These are phyloP conservation scores for Brachyopa scutellaris DNA, from an alignment of 2,888 invertebrate species.

Conservation along the genomic window DNA sequence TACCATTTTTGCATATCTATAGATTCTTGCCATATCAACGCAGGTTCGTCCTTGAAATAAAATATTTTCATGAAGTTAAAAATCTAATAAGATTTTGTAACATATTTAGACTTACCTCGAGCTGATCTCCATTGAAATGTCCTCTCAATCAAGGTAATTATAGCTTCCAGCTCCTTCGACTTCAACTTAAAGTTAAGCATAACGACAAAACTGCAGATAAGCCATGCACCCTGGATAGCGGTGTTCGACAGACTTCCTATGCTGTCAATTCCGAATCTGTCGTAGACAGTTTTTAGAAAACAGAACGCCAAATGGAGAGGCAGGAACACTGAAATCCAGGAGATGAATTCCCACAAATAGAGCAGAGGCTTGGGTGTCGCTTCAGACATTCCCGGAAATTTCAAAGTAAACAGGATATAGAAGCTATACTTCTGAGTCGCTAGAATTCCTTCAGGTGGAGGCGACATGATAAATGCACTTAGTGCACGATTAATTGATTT, in stretches of 20 bases:
- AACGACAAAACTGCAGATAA: neutral
- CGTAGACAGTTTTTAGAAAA: slow-evolving; percentile 21
- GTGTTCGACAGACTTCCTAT: slow-evolving; percentile 10
- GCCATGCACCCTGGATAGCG: slow-evolving; percentile 9
- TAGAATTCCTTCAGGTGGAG: slow-evolving; percentile 18
- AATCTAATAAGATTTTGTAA: no score
- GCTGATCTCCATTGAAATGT: slow-evolving; percentile 32
- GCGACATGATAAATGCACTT: slow-evolving; percentile 9
- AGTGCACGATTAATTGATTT: neutral
- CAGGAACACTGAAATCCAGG: slow-evolving; percentile 25
- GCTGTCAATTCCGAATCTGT: neutral
- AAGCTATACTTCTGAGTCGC: slow-evolving; percentile 14
- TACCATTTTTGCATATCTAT: no score
- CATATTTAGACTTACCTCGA: no score
- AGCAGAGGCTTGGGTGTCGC: slow-evolving; percentile 3
- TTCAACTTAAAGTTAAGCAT: slow-evolving; percentile 20
- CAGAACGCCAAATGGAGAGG: slow-evolving; percentile 25
- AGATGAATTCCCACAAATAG: slow-evolving; percentile 10
- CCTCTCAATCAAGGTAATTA: slow-evolving; percentile 8
- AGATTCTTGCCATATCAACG: no score
- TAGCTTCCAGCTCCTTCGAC: neutral
- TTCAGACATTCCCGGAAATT: slow-evolving; percentile 14
- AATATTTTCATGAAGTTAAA: no score
- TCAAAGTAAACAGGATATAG: slow-evolving; percentile 5
- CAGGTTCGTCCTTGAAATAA: no score